Base-by-base conservation (phyloP, 2,113 vertebrate species). In the Cyprinodon brontotheroides region DNA sequence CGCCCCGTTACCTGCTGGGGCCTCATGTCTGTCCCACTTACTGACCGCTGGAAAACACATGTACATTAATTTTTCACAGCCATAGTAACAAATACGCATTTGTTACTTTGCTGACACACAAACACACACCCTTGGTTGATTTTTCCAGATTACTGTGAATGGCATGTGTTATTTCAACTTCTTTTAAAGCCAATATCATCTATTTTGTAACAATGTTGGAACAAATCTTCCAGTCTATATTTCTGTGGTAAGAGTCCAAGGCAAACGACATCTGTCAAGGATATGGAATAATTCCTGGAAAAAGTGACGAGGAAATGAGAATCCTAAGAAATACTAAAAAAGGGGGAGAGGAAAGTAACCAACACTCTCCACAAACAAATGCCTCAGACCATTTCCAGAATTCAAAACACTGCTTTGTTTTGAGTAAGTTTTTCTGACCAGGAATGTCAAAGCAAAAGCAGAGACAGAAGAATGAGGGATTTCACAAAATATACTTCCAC, bases 101-200 rank as follows among this genome's bases (percentile, higher is more conserved):
- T 62, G 66, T 70, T 41, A 61, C 61, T 62, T 41, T 41, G 61
- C 64, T 70, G 41, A 41, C 41, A 41, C 41, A 20, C 50, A 68
- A 43, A 65, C 57, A 74, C 40, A 70, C 76, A 38, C 60, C 17
- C 70, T 66, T 71, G 11, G n/a, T 22, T 14, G 47, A 66, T 61
- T 75, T 79, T 86, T 76, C 68, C 70, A 79, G 79, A 81, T 83
- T 80, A 78, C 80, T 59, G 75, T 59, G 76, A 82, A 87, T 69
- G 79, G 78, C 75, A 81, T 53, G 29, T 39, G 73, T 80, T 86
- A 75, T 80, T 87, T 83, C 79, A 83, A 88, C 85, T 86, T 79
- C 67, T 50, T 81, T 75, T 68, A 77, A 38, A 86, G 87, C 88
- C 90, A 92, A 86, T 81, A 88, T 89, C 87, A 87, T 84, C 87